phyloP scores from a whole-genome alignment of 2,888 invertebrate species.

The Lapara coniferarum region DNA sequence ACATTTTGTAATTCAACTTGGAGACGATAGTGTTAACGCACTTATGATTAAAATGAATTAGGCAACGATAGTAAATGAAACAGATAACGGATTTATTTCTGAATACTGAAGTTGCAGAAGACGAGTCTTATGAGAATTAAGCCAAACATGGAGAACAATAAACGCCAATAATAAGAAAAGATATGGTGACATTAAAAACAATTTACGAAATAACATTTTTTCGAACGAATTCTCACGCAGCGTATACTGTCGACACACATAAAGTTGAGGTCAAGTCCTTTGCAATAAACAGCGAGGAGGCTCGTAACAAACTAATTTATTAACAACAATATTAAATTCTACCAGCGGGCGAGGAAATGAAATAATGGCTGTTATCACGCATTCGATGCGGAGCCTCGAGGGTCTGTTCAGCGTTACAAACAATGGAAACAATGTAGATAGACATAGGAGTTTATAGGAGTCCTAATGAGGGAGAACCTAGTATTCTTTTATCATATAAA shows the following conservation, averaged over 20 bases:
- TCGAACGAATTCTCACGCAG: neutral
- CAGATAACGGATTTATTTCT: no score
- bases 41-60: no score
- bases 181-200: conserved; percentile 16
- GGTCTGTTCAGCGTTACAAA: neutral
- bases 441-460: neutral
- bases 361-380: conserved; percentile 62
- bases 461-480: neutral
- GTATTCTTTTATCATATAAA: no score
- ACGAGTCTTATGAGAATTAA: no score
- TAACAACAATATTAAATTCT: conserved; percentile 50
- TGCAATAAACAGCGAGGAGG: conserved; percentile 46
- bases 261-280: conserved; percentile 27
- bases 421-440: conserved; percentile 6
- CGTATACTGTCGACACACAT: neutral
- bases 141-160: neutral
- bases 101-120: no score
- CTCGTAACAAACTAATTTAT: conserved; percentile 46
- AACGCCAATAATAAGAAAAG: neutral
- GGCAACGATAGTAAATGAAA: no score
- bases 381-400: conserved; percentile 35
- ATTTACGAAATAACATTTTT: conserved; percentile 22
- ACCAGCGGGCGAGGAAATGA: conserved; percentile 54
- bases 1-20: no score
- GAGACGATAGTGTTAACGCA: no score